Base-by-base conservation (phyloP, 2,113 vertebrate genomes). In the Caloenas nicobarica region DNA sequence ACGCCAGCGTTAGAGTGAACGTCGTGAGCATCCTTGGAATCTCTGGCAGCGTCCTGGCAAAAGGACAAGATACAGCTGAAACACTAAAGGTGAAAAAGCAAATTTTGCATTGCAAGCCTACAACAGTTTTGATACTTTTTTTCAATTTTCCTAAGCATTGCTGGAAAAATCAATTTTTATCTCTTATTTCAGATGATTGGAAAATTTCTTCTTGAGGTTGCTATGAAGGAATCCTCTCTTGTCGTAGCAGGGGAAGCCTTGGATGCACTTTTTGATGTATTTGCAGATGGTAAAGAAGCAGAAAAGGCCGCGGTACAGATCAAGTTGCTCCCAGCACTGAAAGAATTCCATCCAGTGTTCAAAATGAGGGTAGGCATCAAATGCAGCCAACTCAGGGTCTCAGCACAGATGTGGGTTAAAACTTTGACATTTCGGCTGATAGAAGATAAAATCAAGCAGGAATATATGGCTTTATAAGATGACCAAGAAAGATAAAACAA, bases 191-290 rank as follows among this genome's bases (percentile, higher is more conserved):
- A 99, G 99, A 98, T 98, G 96, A 99, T 99, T 34, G 99, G 99
- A 82, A 98, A 95, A 72, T 99, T 98, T 72, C 98, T 99, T 89
- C 98, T 99, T 60, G 98, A 98, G 61, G 98, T 99, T 17, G 98
- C 98, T 38, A 97, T 98, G 22, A 99, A 97, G 93, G 99, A 99
- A 26, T 40, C 97, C 31, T 98, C 98, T 82, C 98, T 99, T 48
- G 98, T 99, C 40, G 99, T 99, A 44, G 98, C 98, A 13, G 99
- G 99, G 60, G 99, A 99, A 96, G 99, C 99, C 25, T 97, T 99
- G 80, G 99, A 99, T 66, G 99, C 99, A 46, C 97, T 99, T 93
- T 99, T 99, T 82, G 99, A 99, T 42, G 99, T 99, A 33, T 99
- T 99, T 91, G 99, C 99, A 10, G 99, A 99, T 66, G 99, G 99